Conservation (phyloP, 2,797 vertebrate species). For the Hippoglossus hippoglossus region DNA sequence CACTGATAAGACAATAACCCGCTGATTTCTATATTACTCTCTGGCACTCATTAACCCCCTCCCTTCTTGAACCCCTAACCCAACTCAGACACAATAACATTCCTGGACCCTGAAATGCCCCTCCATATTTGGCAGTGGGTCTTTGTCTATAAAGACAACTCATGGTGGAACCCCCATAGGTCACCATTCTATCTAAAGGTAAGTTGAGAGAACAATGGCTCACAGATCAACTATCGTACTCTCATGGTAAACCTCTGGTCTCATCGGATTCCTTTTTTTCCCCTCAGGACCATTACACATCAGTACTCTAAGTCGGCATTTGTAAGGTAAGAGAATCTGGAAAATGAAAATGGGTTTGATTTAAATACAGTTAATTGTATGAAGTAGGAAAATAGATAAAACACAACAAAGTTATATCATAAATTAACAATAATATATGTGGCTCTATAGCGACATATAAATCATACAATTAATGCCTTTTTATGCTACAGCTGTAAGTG, state of each 20-base stretch:
- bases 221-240: neutral
- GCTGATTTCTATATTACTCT: conserved; percentile 79
- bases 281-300: conserved; percentile 60
- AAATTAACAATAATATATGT: neutral
- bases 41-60: conserved; percentile 70
- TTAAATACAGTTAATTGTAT: neutral
- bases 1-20: conserved; percentile 71
- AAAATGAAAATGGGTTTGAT: neutral
- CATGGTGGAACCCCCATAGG: conserved; percentile 67
- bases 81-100: conserved; percentile 78
- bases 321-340: conserved; percentile 70
- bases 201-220: conserved; percentile 53
- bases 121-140: conserved; percentile 82
- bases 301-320: conserved; percentile 45
- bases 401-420: neutral
- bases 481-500: neutral
- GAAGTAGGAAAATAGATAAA: neutral
- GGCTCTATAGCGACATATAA: too few species aligned
- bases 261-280: conserved; percentile 40
- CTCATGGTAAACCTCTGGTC: neutral
- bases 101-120: conserved; percentile 69
- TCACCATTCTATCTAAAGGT: conserved; percentile 81
- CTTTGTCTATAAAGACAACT: conserved; percentile 82
- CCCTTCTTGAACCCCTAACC: conserved; percentile 58
- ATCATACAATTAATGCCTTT: neutral